phyloP scores from a whole-genome alignment of 2,888 invertebrate genomes.

The Nasonia oneida region DNA sequence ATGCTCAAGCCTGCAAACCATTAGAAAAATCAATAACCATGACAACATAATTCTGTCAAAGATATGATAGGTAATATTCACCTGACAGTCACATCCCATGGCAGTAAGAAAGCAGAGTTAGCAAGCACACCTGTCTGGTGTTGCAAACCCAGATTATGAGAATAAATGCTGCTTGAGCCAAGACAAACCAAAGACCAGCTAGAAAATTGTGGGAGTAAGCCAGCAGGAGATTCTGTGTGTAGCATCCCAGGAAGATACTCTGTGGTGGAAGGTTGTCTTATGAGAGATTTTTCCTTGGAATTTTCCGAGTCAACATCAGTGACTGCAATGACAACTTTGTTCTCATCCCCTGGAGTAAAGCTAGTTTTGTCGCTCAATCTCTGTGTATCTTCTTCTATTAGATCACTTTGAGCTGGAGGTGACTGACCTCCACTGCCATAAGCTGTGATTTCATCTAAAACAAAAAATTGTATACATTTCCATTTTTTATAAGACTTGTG shows the following conservation, averaged over 20 bases:
- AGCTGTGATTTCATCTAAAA: conserved; percentile 73
- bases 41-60: not conserved
- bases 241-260: conserved; percentile 96
- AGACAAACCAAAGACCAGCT: conserved; percentile 95
- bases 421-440: conserved; percentile 77
- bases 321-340: conserved; percentile 79
- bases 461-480: conserved; percentile 3
- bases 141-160: conserved; percentile 91
- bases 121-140: conserved; percentile 95
- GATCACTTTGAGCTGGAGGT: conserved; percentile 71
- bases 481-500: conserved; percentile 9
- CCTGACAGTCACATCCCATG: conserved; percentile 93
- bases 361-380: conserved; percentile 74
- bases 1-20: conserved; percentile 74
- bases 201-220: conserved; percentile 91
- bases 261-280: conserved; percentile 89
- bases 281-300: conserved; percentile 81
- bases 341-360: conserved; percentile 74
- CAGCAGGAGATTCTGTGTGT: conserved; percentile 87
- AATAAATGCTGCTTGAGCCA: conserved; percentile 94
- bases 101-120: conserved; percentile 93
- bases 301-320: conserved; percentile 77
- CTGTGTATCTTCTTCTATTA: conserved; percentile 70
- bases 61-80: conserved; percentile 53
- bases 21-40: not conserved